Conservation (phyloP, 2,797 vertebrate species). For the Liasis olivaceus region DNA sequence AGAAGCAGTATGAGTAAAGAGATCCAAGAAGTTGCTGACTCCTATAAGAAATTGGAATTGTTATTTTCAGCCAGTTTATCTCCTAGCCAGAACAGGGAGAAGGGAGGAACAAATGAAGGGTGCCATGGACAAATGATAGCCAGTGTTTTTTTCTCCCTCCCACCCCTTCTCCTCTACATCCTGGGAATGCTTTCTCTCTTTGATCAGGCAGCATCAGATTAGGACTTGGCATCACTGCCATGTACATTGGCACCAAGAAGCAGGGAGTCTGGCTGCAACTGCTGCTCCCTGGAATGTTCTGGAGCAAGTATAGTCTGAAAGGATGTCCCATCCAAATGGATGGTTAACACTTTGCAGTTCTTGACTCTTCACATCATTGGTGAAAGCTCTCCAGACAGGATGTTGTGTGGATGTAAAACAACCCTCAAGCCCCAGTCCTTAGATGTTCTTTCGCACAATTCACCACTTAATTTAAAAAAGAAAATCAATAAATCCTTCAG, state of each 20-base stretch:
- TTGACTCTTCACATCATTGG: background rate
- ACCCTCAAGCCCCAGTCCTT: background rate
- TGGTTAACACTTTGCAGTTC: background rate
- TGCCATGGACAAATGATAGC: background rate
- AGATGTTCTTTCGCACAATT: background rate
- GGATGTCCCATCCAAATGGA: background rate
- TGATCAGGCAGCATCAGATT: background rate
- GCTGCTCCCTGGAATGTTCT: background rate
- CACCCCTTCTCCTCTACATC: background rate
- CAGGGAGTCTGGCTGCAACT: background rate
- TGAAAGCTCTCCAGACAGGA: background rate
- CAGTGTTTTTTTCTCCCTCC: background rate
- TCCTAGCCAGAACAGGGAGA: background rate
- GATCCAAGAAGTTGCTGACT: background rate
- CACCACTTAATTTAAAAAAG: background rate
- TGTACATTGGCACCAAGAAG: background rate
- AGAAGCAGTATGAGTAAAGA: background rate
- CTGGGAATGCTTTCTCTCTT: background rate
- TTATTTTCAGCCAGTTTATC: background rate
- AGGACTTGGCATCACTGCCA: background rate
- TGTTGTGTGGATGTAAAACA: background rate
- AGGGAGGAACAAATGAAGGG: background rate
- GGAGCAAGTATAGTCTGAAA: background rate
- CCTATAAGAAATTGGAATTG: background rate
- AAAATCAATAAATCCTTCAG: constrained; percentile 1